Evolutionary conservation across 2,888 invertebrate genomes (phyloP), one percentile per base, ranked within the genome.

Genomic region (Trileptium ribeirensis): DNA sequence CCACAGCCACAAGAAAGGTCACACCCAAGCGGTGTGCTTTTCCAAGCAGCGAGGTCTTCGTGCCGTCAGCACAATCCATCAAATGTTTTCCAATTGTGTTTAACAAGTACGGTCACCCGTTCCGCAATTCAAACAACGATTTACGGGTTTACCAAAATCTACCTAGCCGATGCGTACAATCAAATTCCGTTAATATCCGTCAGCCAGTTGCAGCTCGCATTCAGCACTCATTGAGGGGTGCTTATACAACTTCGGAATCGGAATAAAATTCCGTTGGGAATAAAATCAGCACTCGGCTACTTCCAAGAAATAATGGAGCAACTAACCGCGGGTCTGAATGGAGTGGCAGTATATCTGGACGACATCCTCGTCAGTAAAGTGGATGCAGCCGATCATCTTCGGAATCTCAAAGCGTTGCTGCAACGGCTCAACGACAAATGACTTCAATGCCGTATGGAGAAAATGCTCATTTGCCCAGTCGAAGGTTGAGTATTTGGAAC

Each of bases 401-500:
- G 40, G 1, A 84, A 83, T 36, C 67, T 85, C 15, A 40, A 51
- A 33, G 31, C 67, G 19, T 82, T 86, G 8, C 74, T 86, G 1
- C 15, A 77, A 31, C 78, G 83, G 39, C 80, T 86, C 37, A 77
- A 81, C 33, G 78, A 80, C 31, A 82, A 81, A 38, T 84, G 84
- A 15, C 79, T 85, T 51, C 79, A 83, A 8, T 79, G 85, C 0
- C 84, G 84, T 31, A 80, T 79, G 37, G 83, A 82, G 15, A 86
- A n/a, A 86, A 70, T 87, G 85, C 79, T 77, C 75, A 31, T 86
- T 85, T 79, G 64, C 84, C 33, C 78, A 80, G 24, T 79, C 80
- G 1, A 74, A 80, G 67, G 83, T 87, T 3, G 81, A 82, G 19
- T 86, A 86, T 81, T 77, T 87, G 24, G 86, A 86, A 1, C 84